Conservation (phyloP, 2,113 vertebrate species). For the Zonotrichia leucophrys region DNA sequence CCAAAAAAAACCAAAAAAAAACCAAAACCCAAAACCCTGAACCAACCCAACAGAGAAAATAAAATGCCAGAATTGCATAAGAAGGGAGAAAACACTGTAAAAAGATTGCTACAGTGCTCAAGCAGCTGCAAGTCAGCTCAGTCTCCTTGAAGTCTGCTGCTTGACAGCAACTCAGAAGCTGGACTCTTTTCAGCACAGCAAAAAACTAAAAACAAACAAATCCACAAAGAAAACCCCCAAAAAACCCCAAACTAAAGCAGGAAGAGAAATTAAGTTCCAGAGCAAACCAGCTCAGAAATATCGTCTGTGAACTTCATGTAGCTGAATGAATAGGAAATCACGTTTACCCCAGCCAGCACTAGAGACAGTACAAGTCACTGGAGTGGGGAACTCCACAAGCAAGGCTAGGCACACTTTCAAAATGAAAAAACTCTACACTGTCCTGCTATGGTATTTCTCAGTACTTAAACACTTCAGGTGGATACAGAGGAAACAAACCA, state of each 20-base stretch:
- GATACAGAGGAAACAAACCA: fast-evolving
- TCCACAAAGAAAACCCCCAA: no score
- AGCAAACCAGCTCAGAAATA: background rate
- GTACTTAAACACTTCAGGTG: background rate
- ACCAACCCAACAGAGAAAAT: background rate
- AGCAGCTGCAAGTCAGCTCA: background rate
- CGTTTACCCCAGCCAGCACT: background rate
- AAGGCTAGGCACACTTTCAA: background rate
- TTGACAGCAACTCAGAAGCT: background rate
- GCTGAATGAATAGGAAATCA: background rate
- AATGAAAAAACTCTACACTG: background rate
- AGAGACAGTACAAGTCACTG: background rate
- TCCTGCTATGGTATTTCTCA: background rate
- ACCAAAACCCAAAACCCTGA: background rate
- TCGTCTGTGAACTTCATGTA: background rate
- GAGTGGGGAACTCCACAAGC: background rate
- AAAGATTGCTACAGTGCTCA: background rate
- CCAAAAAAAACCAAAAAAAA: background rate
- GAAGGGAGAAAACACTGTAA: background rate
- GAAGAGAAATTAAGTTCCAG: background rate
- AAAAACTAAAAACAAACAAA: background rate
- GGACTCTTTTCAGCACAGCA: background rate
- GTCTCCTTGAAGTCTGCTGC: background rate
- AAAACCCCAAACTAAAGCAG: background rate
- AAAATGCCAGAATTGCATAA: background rate